Evolutionary conservation across 2,797 vertebrate genomes (phyloP).

Genomic region (Delichon dasypus): DNA sequence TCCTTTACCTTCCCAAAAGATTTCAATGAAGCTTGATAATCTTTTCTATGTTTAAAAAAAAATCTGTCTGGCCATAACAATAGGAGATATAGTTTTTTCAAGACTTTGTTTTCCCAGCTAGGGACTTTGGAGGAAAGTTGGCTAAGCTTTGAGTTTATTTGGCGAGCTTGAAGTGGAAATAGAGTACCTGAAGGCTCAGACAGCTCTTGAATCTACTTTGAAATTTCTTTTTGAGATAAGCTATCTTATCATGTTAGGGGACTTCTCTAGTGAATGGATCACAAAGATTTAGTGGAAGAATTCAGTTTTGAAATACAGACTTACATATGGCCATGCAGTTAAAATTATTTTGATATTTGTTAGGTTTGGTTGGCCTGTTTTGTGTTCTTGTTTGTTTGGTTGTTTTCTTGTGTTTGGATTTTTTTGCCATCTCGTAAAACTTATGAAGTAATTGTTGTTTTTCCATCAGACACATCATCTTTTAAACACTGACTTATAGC

Average conservation of each 20-base stretch:
- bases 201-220: constrained; percentile 26
- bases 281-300: neutral
- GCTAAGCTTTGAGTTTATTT: neutral
- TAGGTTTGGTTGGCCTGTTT: neutral
- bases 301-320: neutral
- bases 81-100: neutral
- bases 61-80: neutral
- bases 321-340: neutral
- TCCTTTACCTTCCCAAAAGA: neutral
- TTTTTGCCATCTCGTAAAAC: neutral
- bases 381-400: neutral
- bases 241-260: neutral
- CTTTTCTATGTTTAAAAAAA: neutral
- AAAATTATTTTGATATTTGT: neutral
- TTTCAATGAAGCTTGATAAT: neutral
- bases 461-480: constrained; percentile 17
- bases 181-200: neutral
- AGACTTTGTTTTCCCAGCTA: constrained; percentile 20
- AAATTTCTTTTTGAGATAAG: constrained; percentile 3
- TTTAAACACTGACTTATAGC: constrained; percentile 3
- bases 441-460: neutral
- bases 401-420: neutral
- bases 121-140: neutral
- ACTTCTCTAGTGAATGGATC: neutral
- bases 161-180: neutral